Conservation (phyloP, 2,113 vertebrate genomes). For the Maccullochella peelii region DNA sequence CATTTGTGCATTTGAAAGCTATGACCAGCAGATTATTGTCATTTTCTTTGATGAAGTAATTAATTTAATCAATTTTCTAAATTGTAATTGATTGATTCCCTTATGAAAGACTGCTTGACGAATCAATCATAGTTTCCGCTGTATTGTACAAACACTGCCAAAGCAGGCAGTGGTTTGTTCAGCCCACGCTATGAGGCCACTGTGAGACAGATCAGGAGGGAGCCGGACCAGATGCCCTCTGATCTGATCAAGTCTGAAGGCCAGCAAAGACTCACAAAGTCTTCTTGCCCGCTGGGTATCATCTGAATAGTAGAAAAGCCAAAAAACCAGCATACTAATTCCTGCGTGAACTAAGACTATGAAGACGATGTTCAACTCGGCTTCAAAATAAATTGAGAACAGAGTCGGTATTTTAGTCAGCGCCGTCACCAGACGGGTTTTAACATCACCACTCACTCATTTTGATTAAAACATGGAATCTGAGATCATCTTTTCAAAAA, state of each 20-base stretch:
- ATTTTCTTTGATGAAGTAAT: neutral
- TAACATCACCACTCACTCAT: neutral
- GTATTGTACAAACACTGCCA: neutral
- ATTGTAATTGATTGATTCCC: neutral
- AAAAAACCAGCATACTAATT: constrained; percentile 30
- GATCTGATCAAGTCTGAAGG: constrained; percentile 35
- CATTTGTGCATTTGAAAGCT: neutral
- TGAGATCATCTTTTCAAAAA: constrained; percentile 5
- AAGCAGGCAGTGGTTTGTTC: neutral
- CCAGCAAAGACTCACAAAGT: constrained; percentile 19
- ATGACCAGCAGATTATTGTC: neutral
- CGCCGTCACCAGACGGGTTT: neutral
- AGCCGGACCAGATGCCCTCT: constrained; percentile 38
- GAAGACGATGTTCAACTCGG: constrained; percentile 3
- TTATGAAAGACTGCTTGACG: neutral
- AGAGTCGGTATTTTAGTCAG: neutral
- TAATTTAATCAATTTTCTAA: neutral
- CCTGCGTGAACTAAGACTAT: constrained; percentile 39
- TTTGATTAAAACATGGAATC: constrained; percentile 18
- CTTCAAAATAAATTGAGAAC: neutral
- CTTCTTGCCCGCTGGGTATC: constrained; percentile 26
- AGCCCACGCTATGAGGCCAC: neutral
- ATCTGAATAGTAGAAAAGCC: constrained; percentile 18
- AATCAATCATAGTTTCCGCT: neutral
- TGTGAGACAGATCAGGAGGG: constrained; percentile 10